Conservation (phyloP, 2,113 vertebrate species). For the Cyanistes caeruleus region DNA sequence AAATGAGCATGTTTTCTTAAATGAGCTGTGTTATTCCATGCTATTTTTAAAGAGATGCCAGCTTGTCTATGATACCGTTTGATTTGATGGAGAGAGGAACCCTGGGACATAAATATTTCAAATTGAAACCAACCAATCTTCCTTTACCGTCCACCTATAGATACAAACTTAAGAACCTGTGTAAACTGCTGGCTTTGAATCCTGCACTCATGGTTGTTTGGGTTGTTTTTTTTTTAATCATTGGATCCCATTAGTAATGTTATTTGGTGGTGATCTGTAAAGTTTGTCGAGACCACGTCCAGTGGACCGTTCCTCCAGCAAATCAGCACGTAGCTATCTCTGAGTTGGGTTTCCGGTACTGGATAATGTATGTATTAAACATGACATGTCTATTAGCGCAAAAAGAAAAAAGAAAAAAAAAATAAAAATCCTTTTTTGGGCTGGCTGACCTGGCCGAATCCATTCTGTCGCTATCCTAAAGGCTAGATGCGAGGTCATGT, state of each 20-base stretch:
- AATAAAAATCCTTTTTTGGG: slow-evolving; percentile 63
- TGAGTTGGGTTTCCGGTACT: slow-evolving; percentile 75
- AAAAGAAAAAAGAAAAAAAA: slow-evolving; percentile 60
- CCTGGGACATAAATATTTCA: slow-evolving; percentile 55
- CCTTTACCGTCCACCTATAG: slow-evolving; percentile 42
- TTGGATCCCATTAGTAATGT: slow-evolving; percentile 72
- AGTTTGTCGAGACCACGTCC: slow-evolving; percentile 66
- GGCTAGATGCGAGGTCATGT: slow-evolving; percentile 80
- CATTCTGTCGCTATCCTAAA: slow-evolving; percentile 76
- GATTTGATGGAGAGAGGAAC: slow-evolving; percentile 70
- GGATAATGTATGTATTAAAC: slow-evolving; percentile 81
- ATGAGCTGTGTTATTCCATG: slow-evolving; percentile 52
- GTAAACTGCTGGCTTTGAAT: slow-evolving; percentile 73
- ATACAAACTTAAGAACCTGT: slow-evolving; percentile 43
- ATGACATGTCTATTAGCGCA: slow-evolving; percentile 78
- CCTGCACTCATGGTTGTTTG: slow-evolving; percentile 69
- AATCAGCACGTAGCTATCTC: slow-evolving; percentile 74
- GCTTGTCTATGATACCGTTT: slow-evolving; percentile 65
- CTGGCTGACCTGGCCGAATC: slow-evolving; percentile 70
- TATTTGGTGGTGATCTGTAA: slow-evolving; percentile 76
- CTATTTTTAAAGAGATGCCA: slow-evolving; percentile 54
- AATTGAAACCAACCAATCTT: slow-evolving; percentile 34
- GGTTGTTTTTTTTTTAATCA: slow-evolving; percentile 25
- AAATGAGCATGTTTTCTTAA: slow-evolving; percentile 61
- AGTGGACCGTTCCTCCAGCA: slow-evolving; percentile 74